These are phyloP conservation scores for Campopleginae sp. DNA, from an alignment of 2,888 invertebrate genomes.

Conservation along the genomic window DNA sequence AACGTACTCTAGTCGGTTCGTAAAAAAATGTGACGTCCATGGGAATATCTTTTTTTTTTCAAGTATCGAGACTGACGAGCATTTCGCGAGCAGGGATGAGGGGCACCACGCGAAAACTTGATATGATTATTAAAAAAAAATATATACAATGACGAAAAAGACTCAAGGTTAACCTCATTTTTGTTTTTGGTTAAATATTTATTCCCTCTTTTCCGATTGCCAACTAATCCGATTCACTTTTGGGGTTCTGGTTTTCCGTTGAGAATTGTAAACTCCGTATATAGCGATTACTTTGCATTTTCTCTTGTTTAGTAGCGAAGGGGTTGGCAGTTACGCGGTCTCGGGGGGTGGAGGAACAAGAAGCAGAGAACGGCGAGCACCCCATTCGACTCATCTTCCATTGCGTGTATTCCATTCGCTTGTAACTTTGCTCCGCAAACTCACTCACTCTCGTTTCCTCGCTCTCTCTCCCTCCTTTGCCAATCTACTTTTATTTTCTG, in stretches of 20 bases:
- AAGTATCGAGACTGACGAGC: neutral
- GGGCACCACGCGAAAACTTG: neutral
- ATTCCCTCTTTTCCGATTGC: conserved; percentile 12
- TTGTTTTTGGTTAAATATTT: conserved; percentile 68
- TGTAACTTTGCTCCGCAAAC: conserved; percentile 25
- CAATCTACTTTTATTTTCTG: conserved; percentile 45
- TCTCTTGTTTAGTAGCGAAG: conserved; percentile 57
- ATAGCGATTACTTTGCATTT: conserved; percentile 58
- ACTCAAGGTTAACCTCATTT: conserved; percentile 66
- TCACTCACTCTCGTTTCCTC: conserved; percentile 37
- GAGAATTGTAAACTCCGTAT: conserved; percentile 39
- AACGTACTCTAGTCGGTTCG: neutral
- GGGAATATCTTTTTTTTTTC: neutral
- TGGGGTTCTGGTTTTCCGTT: conserved; percentile 26
- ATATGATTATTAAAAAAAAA: neutral
- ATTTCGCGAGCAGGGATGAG: neutral
- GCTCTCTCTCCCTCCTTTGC: conserved; percentile 8
- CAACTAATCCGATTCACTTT: conserved; percentile 26
- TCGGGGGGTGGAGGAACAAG: conserved; percentile 30
- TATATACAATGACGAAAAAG: neutral
- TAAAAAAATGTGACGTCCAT: neutral
- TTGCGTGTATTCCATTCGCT: conserved; percentile 47
- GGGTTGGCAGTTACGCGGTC: conserved; percentile 56
- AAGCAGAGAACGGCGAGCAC: conserved; percentile 6
- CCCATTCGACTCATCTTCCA: conserved; percentile 59